Conservation (phyloP, 1,140 invertebrate species). For the Subanguina moxae region DNA sequence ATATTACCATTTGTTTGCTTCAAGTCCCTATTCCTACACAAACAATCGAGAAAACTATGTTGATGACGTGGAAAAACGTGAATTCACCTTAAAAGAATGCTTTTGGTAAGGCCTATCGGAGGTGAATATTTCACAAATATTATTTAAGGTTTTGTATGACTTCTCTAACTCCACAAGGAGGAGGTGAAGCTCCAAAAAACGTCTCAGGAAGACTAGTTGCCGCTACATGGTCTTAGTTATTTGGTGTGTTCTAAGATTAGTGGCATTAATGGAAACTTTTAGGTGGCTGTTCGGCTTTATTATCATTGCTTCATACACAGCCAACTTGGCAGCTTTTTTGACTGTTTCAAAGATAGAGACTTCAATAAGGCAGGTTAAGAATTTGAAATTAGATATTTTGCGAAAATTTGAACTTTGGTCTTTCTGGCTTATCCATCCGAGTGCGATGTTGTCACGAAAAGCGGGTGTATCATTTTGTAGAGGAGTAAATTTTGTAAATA, state of each 20-base stretch:
- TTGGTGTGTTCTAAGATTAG: background rate
- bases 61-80: conserved; percentile 82
- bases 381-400: conserved; percentile 63
- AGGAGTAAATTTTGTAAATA: no score
- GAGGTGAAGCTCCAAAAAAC: conserved; percentile 80
- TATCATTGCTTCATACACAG: conserved; percentile 96
- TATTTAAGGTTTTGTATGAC: conserved; percentile 92
- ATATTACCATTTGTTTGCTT: conserved; percentile 67
- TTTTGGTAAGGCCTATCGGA: background rate
- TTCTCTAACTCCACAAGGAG: conserved; percentile 76
- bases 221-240: conserved; percentile 83
- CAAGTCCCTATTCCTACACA: conserved; percentile 84
- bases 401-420: no score
- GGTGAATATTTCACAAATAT: background rate
- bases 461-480: no score
- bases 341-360: conserved; percentile 93
- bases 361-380: conserved; percentile 69
- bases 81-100: conserved; percentile 74
- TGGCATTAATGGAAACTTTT: background rate
- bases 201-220: conserved; percentile 77
- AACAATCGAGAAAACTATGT: conserved; percentile 88
- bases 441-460: no score
- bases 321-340: conserved; percentile 90
- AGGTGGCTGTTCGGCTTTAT: conserved; percentile 76
- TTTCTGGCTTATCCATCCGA: no score